A percentile compares a stretch with the other conserved stretches of the same genome.
Evolutionary conservation across 2,888 invertebrate species (phyloP).

Genomic region (Tiphia femorata): DNA sequence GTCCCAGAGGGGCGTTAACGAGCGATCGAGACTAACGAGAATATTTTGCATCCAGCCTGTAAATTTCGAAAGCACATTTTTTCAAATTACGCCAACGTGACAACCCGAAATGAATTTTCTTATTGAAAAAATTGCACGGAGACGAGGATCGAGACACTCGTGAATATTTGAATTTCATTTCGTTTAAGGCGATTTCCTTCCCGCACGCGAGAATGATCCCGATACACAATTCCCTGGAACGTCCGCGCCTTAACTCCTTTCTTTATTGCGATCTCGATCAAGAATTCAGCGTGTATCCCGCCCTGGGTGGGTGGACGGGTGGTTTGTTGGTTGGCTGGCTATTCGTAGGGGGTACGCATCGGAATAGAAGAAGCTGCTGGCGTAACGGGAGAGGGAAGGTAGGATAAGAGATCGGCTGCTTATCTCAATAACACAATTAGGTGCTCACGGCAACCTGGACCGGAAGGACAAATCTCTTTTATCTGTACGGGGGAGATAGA

Average conservation of each 20-base stretch:
- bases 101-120: too few species aligned
- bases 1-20: slow-evolving; percentile 49
- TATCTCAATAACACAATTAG: slow-evolving; percentile 66
- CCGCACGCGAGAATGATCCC: too few species aligned
- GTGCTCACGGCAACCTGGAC: slow-evolving; percentile 48
- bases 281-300: slow-evolving; percentile 6
- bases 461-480: slow-evolving; percentile 64
- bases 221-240: background rate
- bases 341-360: too few species aligned
- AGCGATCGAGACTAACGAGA: slow-evolving; percentile 45
- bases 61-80: too few species aligned
- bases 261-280: slow-evolving; percentile 8
- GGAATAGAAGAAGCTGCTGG: slow-evolving; percentile 13
- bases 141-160: too few species aligned
- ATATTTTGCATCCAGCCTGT: slow-evolving; percentile 41
- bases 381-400: background rate
- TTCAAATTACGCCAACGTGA: too few species aligned
- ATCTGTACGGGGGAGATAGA: slow-evolving; percentile 52
- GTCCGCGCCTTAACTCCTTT: background rate
- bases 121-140: too few species aligned
- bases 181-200: too few species aligned
- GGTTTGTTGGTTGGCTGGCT: too few species aligned
- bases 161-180: too few species aligned
- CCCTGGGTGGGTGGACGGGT: too few species aligned
- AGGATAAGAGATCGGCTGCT: slow-evolving; percentile 51